Base-by-base conservation (phyloP, 2,113 vertebrate species). In the Oryzias melastigma region DNA sequence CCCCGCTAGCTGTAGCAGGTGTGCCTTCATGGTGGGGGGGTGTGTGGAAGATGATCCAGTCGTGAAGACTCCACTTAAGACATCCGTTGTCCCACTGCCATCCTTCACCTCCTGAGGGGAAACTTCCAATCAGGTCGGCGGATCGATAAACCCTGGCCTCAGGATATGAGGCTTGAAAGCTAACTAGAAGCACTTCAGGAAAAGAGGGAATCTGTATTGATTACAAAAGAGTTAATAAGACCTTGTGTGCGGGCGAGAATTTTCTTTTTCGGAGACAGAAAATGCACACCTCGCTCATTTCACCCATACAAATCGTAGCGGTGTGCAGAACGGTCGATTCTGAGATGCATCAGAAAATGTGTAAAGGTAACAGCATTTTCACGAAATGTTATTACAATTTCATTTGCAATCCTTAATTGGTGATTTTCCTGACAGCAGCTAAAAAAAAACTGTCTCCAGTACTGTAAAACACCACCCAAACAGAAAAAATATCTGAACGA, bases 101-200 rank as follows among this genome's bases (percentile, higher is more conserved):
- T 71, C 55, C 67, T 65, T 80, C 68, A 71, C 65, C 69, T 78
- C 75, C 74, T 85, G 71, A 69, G 78, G 77, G 84, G 80, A 83
- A 85, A 72, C 78, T 65, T 87, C 83, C 83, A 87, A 88, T 90
- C 84, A 78, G 82, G 65, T 63, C 25, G 16, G 27, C 68, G 50
- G 78, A 90, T 89, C 88, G 82, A 90, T 90, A 85, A 58, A 19
- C 51, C 73, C 72, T 52, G 19, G 79, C 85, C 81, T 77, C 60
- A 24, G 81, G 85, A 82, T 75, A 82, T 57, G 50, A 65, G 62
- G 64, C 77, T 81, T 76, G 71, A 71, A 75, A 86, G 78, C 75
- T 56, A 85, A 87, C 77, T 80, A 81, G 77, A 60, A 84, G 78
- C 84, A 85, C 84, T 87, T 84, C 85, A 79, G 62, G 57, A 75